These are phyloP conservation scores for Hylomyscus alleni DNA, from an alignment of 2,797 vertebrate species.

Conservation along the genomic window DNA sequence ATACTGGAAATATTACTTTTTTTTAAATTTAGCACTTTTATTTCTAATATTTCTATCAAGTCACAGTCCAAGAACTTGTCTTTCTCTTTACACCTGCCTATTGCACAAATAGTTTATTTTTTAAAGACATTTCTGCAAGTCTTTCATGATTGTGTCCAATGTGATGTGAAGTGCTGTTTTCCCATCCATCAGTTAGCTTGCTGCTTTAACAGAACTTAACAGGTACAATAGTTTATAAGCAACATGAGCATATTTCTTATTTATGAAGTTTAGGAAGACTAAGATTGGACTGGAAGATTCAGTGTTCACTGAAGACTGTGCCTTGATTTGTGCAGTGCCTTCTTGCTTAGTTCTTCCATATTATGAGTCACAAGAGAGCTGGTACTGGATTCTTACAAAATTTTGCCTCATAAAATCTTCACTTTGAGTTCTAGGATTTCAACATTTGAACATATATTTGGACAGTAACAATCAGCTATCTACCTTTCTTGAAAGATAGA, in stretches of 20 bases:
- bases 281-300: neutral
- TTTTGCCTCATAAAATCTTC: neutral
- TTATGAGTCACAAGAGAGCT: neutral
- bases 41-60: no score
- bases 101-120: neutral
- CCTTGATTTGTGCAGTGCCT: neutral
- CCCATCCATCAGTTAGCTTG: neutral
- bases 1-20: neutral
- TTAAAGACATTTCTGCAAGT: neutral
- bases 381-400: neutral
- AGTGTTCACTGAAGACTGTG: neutral
- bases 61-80: neutral
- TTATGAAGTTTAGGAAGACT: neutral
- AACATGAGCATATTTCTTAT: neutral
- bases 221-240: neutral
- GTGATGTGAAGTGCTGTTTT: neutral
- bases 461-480: neutral
- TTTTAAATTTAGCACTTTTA: no score
- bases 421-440: neutral
- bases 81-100: neutral
- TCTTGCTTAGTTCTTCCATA: neutral
- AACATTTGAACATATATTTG: neutral
- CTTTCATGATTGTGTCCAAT: neutral
- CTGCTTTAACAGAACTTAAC: neutral
- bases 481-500: neutral